Base-by-base conservation (phyloP, 2,113 vertebrate species). In the Vireo altiloquus region DNA sequence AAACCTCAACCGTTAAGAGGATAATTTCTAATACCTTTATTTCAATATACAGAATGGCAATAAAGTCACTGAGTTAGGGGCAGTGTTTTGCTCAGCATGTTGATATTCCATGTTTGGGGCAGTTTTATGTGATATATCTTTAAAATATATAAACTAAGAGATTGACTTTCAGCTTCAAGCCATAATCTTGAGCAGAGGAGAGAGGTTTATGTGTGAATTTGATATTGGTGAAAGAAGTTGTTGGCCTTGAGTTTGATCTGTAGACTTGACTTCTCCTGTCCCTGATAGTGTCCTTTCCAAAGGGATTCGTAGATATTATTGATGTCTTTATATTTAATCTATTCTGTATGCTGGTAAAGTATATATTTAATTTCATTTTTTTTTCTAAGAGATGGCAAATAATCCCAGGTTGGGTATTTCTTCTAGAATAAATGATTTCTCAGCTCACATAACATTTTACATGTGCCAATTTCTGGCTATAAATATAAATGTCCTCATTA, bases 391-490 rank as follows among this genome's bases (percentile, higher is more conserved):
- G 31, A 30, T 80, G 50, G 57, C 28, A 94, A 70, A 76, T 95
- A 84, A 92, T 89, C 39, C 23, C 69, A 82, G 30, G 56, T 82
- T 91, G 91, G 90, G 24, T 77, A 77, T 90, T 94, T 94, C 76
- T 83, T 85, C 76, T 52, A 76, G n/a, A 86, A 77, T 39, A 53
- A 87, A 70, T 15, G 40, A 85, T 87, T 89, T 84, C 61, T 82
- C 42, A 80, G 53, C 47, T 93, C 71, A 39, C 33, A 37, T 94
- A 79, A 94, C 91, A 94, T 95, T 96, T 97, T 69, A 85, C 52
- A 44, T 91, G 85, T 95, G 85, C 87, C 87, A 94, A 22, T 94
- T 94, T 88, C 82, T 82, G 66, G 42, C 87, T 95, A 92, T 92
- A 92, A 94, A 94, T 91, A 79, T 30, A 65, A 91, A 89, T 33